Evolutionary conservation across 2,113 vertebrate species (phyloP).

Genomic region (Synchiropus splendidus): DNA sequence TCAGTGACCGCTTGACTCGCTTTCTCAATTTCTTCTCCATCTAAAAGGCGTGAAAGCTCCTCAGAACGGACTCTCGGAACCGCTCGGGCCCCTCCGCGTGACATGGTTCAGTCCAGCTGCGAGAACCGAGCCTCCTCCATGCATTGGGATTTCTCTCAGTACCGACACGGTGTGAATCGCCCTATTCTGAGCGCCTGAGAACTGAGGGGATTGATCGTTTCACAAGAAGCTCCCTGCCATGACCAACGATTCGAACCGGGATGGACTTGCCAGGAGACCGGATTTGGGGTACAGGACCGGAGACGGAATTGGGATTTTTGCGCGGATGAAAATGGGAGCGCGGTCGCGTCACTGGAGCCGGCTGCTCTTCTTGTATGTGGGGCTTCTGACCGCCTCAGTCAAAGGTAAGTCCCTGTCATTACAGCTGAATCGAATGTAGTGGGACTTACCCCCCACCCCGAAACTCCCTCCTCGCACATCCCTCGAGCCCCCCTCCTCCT

Average conservation of each 20-base stretch:
- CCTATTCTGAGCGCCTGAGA: slow-evolving; percentile 67
- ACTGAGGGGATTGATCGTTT: slow-evolving; percentile 48
- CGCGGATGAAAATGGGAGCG: slow-evolving; percentile 72
- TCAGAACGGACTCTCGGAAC: slow-evolving; percentile 56
- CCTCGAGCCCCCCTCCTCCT: slow-evolving; percentile 18
- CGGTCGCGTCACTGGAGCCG: slow-evolving; percentile 78
- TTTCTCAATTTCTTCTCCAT: slow-evolving; percentile 6
- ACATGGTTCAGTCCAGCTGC: slow-evolving; percentile 91
- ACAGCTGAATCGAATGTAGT: slow-evolving; percentile 45
- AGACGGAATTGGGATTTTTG: slow-evolving; percentile 70
- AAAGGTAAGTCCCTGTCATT: slow-evolving; percentile 74
- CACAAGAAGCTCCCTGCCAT: slow-evolving; percentile 64
- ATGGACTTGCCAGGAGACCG: slow-evolving; percentile 40
- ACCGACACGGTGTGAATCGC: slow-evolving; percentile 72
- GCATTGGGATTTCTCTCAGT: slow-evolving; percentile 80
- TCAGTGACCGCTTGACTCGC: slow-evolving; percentile 41
- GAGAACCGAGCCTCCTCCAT: slow-evolving; percentile 79
- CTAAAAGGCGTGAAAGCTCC: slow-evolving; percentile 51
- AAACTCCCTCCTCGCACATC: slow-evolving; percentile 12
- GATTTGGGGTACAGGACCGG: not conserved
- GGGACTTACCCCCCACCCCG: slow-evolving; percentile 26
- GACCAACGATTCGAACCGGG: slow-evolving; percentile 69
- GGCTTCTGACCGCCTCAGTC: slow-evolving; percentile 77
- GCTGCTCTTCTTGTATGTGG: slow-evolving; percentile 80
- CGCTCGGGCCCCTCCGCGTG: slow-evolving; percentile 62